Percentiles rank a stretch among this genome's conserved stretches.
phyloP scores from a whole-genome alignment of 2,113 vertebrate genomes.

The Rutilus rutilus region DNA sequence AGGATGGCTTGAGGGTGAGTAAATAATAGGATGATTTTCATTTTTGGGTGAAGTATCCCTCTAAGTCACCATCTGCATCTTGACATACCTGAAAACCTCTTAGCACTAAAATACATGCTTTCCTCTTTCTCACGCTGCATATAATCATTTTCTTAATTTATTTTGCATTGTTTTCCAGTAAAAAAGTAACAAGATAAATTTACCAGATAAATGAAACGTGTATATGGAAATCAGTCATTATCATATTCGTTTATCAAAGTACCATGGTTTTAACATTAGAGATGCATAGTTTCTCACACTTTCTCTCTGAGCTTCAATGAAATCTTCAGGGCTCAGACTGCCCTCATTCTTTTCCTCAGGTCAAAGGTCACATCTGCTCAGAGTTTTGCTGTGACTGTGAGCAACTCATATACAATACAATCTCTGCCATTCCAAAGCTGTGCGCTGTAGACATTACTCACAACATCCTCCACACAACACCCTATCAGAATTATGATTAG shows the following conservation, averaged over 20 bases:
- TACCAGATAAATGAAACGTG: background rate
- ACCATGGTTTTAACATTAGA: background rate
- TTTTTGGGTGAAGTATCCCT: too few relatives aligned
- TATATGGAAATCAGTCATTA: background rate
- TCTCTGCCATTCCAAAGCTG: background rate
- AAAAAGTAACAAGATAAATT: background rate
- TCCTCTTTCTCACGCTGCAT: background rate
- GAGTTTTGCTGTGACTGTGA: slow-evolving; percentile 2
- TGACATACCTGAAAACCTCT: background rate
- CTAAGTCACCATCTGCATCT: background rate
- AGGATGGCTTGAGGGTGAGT: too few relatives aligned
- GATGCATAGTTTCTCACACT: background rate
- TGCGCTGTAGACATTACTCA: slow-evolving; percentile 6
- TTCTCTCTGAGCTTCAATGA: background rate
- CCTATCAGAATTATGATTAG: background rate
- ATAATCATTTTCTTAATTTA: background rate
- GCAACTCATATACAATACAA: background rate
- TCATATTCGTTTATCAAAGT: background rate
- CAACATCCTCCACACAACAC: slow-evolving; percentile 3
- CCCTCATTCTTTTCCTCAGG: background rate
- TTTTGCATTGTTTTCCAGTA: background rate
- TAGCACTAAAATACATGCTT: background rate
- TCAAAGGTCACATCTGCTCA: slow-evolving; percentile 18
- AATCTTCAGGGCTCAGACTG: background rate
- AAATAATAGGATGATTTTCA: too few relatives aligned